phyloP scores from a whole-genome alignment of 2,888 invertebrate species.

The Eupeodes luniger region DNA sequence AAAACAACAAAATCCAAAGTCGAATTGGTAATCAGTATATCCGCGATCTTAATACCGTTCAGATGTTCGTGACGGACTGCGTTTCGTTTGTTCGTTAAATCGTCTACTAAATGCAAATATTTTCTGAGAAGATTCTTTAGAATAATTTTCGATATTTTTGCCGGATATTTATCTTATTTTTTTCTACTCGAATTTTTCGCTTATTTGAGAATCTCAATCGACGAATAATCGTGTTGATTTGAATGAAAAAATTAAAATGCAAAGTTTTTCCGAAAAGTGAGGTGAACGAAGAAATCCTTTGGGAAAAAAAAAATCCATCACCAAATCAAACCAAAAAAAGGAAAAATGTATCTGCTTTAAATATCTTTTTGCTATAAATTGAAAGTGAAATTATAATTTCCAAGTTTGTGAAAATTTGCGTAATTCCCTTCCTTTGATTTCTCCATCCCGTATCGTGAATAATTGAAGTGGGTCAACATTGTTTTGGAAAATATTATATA shows the following conservation, averaged over 20 bases:
- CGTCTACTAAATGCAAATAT: conserved; percentile 64
- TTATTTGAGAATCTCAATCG: background rate
- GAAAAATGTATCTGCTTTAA: conserved; percentile 15
- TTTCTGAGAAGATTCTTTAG: background rate
- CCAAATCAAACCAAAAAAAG: background rate
- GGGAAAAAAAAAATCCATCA: background rate
- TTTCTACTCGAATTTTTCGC: background rate
- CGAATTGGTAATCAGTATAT: conserved; percentile 78
- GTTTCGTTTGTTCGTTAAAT: conserved; percentile 72
- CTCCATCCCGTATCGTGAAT: background rate
- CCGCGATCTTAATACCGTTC: conserved; percentile 81
- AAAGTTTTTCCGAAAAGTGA: background rate
- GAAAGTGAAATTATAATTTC: background rate
- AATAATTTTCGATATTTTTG: background rate
- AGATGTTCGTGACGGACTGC: conserved; percentile 81
- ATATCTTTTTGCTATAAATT: background rate
- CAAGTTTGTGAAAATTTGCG: background rate
- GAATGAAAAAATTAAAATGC: background rate
- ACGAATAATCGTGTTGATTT: background rate
- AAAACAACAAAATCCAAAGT: conserved; percentile 74
- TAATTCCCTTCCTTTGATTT: background rate
- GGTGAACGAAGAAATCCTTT: background rate
- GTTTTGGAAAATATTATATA: background rate
- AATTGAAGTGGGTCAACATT: conserved; percentile 42
- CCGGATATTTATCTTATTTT: background rate